Base-by-base conservation (phyloP, 1,140 invertebrate genomes). In the Platyscapa corneri region DNA sequence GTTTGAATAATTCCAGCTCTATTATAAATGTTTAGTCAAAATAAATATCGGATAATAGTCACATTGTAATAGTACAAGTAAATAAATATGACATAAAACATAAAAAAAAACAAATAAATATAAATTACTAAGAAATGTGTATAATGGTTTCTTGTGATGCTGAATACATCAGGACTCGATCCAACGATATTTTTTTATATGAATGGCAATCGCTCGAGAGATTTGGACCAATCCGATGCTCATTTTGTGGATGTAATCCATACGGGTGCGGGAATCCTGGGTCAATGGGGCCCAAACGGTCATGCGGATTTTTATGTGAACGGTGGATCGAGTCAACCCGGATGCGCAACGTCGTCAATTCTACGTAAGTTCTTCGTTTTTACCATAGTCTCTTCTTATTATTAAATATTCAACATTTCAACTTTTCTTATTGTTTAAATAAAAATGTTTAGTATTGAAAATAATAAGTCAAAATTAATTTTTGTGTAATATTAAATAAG, bases 261-360 rank as follows among this genome's bases (percentile, higher is more conserved):
- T 90, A 98, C 97, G 0, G 97, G 97, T 53, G 97, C 97, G 0
- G 97, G 97, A 0, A 96, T 97, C 77, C 93, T 97, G 30, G 96
- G 96, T 0, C 96, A 97, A 89, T 97, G 96, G 96, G 96, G 97
- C 5, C 96, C 96, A 1, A 97, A 96, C 88, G 97, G 97, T 0
- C 97, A 98, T 90, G 97, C 97, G 18, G 97, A 98, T 91, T 98
- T 97, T 92, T 98, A 98, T 92, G 96, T 97, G 39, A 98, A 98
- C 90, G 97, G 97, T 18, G 97, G 97, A 53, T 97, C 96, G 65
- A 96, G 96, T 88, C 97, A 98, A 89, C 97, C 97, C 5, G 97
- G 97, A 76, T 98, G 97, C 89, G 95, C 96, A 0, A 96, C 96
- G 67, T 94, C 96, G 78, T 97, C 96, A 3, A 93, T 97, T 67